Evolutionary conservation across 2,888 invertebrate genomes (phyloP).

Genomic region (Trichopria drosophilae): DNA sequence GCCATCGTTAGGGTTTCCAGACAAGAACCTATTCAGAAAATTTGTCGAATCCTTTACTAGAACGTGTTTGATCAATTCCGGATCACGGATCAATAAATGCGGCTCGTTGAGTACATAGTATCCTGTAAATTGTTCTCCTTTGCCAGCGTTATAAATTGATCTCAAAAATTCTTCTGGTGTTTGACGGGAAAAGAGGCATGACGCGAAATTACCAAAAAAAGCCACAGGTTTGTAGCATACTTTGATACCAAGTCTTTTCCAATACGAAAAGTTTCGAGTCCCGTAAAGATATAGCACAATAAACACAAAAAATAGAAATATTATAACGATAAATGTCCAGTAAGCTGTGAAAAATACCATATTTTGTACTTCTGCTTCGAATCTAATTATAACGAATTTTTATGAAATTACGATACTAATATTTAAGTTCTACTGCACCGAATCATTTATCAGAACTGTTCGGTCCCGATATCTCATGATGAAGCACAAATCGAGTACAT

Average conservation of each 20-base stretch:
- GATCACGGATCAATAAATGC: constrained; percentile 55
- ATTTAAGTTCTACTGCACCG: too few relatives aligned
- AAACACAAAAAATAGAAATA: constrained; percentile 30
- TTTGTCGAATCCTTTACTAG: constrained; percentile 59
- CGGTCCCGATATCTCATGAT: too few relatives aligned
- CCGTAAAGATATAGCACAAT: constrained; percentile 40
- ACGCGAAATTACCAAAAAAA: constrained; percentile 56
- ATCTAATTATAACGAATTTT: too few relatives aligned
- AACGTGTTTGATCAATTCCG: constrained; percentile 57
- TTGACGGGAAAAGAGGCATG: constrained; percentile 46
- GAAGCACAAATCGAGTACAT: too few relatives aligned
- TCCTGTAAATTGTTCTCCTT: constrained; percentile 51
- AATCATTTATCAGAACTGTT: too few relatives aligned
- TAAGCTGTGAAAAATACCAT: constrained; percentile 43
- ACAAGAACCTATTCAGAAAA: constrained; percentile 52
- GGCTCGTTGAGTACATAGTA: constrained; percentile 58
- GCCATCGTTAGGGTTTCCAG: constrained; percentile 51
- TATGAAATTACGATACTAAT: too few relatives aligned
- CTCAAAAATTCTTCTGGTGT: constrained; percentile 52
- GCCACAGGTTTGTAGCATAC: constrained; percentile 52
- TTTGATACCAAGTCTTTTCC: constrained; percentile 54
- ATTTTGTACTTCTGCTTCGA: too few relatives aligned
- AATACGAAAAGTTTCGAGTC: constrained; percentile 47
- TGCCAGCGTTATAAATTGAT: constrained; percentile 49
- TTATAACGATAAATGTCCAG: constrained; percentile 42